phyloP scores from a whole-genome alignment of 2,113 vertebrate genomes.

The Malurus cyaneus region DNA sequence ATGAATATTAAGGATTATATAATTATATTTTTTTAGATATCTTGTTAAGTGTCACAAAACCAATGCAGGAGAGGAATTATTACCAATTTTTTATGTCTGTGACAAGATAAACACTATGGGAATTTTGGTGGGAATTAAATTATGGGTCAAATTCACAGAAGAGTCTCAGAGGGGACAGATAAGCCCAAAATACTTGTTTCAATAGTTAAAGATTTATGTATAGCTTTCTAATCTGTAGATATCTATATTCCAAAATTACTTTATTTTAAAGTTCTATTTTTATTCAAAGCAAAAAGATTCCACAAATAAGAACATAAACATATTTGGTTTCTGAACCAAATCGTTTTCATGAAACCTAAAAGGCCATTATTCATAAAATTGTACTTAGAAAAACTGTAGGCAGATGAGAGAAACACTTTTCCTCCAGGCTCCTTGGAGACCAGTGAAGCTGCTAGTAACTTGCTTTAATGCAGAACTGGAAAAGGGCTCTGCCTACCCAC shows the following conservation, averaged over 20 bases:
- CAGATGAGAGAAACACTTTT: background rate
- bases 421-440: constrained; percentile 35
- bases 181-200: background rate
- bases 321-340: background rate
- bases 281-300: background rate
- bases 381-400: background rate
- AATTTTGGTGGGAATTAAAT: background rate
- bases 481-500: background rate
- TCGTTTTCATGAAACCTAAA: background rate
- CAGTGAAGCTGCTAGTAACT: constrained; percentile 12
- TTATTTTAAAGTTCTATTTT: background rate
- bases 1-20: background rate
- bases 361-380: background rate
- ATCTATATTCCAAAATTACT: background rate
- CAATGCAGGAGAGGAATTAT: background rate
- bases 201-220: background rate
- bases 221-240: background rate
- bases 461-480: constrained; percentile 22
- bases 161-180: background rate
- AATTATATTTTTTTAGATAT: background rate
- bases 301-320: background rate
- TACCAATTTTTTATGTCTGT: background rate
- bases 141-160: background rate
- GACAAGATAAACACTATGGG: background rate
- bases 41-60: background rate